Evolutionary conservation across 1,140 invertebrate species (phyloP), one percentile per base, ranked within the genome.

Genomic region (Lordiphosa clarofinis): DNA sequence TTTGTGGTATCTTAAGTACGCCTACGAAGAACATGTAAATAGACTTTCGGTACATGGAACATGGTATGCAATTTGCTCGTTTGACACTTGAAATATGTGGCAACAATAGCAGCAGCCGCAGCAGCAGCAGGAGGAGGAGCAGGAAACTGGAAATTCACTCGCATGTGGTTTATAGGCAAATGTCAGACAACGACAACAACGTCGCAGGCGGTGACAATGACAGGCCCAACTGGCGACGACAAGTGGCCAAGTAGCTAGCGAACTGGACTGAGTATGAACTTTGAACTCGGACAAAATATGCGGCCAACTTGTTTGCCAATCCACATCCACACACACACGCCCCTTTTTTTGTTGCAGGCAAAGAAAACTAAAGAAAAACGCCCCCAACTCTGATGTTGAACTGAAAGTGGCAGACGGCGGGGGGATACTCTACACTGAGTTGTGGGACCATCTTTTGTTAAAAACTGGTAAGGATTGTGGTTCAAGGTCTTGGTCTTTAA

Each of bases 51-150:
- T 84, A 84, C 78, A 61, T 56, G 68, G 73, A 70, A 81, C 69
- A 66, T 68, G 86, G 86, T 87, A 87, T 87, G 86, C 86, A 87
- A 87, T 87, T 87, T 87, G 86, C 86, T 87, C 78, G 84, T 87
- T 87, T 87, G 86, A 87, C 86, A 87, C 84, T 87, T 86, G 70
- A 87, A 87, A 87, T 86, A 87, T 87, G 84, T 86, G 75, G 69
- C 79, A 84, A 84, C 73, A 84, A 84, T 73, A 64, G 60, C 11
- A 40, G 19, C 33, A 49, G n/a, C n/a, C n/a, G 50, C 42, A 58
- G 61, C 64, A 61, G 64, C 38, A 33, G 59, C 12, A 38, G 48
- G 11, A 31, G 10, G 35, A 38, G 48, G 15, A 15, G 12, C 6
- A 39, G 7, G 37, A 4, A 65, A 64, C 58, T 47, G 48, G 56